Percentiles rank a stretch among this genome's conserved stretches.
Evolutionary conservation across 2,113 vertebrate genomes (phyloP).

Genomic region (Lamprotornis superbus): DNA sequence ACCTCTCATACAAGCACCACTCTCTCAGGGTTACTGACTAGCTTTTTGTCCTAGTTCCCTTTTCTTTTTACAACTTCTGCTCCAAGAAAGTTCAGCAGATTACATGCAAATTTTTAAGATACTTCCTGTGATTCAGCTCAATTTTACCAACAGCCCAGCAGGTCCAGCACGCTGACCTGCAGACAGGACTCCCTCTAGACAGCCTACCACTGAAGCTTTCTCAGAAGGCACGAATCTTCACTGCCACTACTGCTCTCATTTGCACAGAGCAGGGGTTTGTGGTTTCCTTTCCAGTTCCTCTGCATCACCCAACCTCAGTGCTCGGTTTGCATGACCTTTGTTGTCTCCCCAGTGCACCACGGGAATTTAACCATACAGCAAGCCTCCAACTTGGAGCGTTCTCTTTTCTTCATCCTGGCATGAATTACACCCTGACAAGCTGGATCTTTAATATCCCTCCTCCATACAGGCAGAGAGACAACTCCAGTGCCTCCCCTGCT

Average conservation of each 20-base stretch:
- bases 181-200: not conserved
- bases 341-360: not conserved
- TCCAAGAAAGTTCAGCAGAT: not conserved
- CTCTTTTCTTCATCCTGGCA: not conserved
- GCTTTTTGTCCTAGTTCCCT: not conserved
- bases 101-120: not conserved
- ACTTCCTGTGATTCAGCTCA: not conserved
- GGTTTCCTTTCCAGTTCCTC: conserved; percentile 34
- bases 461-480: conserved; percentile 6
- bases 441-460: conserved; percentile 54
- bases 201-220: not conserved
- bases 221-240: not conserved
- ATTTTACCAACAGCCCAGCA: not conserved
- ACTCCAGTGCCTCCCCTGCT: not conserved
- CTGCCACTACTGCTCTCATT: not conserved
- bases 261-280: conserved; percentile 4
- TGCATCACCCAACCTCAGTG: not conserved
- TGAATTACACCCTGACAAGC: conserved; percentile 41
- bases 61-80: not conserved
- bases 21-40: not conserved
- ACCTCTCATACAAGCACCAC: not conserved
- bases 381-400: not conserved
- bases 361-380: not conserved
- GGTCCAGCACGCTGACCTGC: not conserved
- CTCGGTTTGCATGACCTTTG: not conserved